Evolutionary conservation across 2,797 vertebrate genomes (phyloP).

Genomic region (Lagocephalus sceleratus): DNA sequence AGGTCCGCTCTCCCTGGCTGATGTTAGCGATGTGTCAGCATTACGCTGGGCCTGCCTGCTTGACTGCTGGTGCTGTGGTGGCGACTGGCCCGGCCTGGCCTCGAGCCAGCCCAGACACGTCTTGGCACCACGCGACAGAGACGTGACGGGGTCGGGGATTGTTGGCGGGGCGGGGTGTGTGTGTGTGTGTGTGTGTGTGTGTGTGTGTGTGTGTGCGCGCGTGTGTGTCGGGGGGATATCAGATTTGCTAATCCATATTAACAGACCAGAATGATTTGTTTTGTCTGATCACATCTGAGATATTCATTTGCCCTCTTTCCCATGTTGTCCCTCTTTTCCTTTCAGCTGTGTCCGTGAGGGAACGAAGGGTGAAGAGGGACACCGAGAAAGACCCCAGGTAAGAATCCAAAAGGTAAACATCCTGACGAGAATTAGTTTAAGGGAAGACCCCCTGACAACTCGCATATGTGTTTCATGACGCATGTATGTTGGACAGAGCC

Average conservation of each 20-base stretch:
- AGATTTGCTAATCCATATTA: conserved; percentile 31
- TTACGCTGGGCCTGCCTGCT: conserved; percentile 64
- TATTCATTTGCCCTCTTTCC: conserved; percentile 11
- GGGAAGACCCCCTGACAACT: conserved; percentile 5
- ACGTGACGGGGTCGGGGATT: conserved; percentile 49
- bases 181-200: neutral
- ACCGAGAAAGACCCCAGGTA: conserved; percentile 25
- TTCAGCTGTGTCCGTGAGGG: neutral
- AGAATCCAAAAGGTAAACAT: too few relatives aligned
- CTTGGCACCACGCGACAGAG: conserved; percentile 57
- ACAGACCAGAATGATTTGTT: conserved; percentile 8
- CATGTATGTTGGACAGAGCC: conserved; percentile 23
- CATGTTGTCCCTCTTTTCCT: conserved; percentile 30
- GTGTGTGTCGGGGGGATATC: conserved; percentile 22
- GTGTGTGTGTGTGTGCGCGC: neutral
- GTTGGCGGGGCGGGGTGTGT: neutral
- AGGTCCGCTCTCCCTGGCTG: conserved; percentile 66
- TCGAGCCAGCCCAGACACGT: conserved; percentile 64
- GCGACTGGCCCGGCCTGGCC: conserved; percentile 67
- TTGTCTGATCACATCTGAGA: conserved; percentile 9
- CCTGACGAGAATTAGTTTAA: conserved; percentile 11
- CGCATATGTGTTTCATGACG: conserved; percentile 6
- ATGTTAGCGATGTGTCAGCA: conserved; percentile 77
- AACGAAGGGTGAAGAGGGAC: conserved; percentile 19
- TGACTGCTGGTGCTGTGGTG: conserved; percentile 62